Evolutionary conservation across 2,113 vertebrate genomes (phyloP), one percentile per base, ranked within the genome.

Genomic region (Spea multiplicata): DNA sequence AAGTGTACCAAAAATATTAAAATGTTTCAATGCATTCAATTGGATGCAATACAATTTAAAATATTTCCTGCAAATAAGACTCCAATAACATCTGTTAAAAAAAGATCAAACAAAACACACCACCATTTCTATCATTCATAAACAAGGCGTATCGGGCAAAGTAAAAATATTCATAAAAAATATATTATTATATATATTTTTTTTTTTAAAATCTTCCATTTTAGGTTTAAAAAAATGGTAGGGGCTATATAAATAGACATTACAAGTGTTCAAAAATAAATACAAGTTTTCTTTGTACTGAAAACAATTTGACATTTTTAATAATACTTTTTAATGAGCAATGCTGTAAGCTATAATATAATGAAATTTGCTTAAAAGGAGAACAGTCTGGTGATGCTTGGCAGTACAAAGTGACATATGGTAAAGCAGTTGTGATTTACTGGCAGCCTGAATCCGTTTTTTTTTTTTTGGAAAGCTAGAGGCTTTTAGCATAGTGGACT

Each of bases 341-440:
- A 89, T 88, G 90, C 93, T 95, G 84, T 89, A 89, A 95, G 93
- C 93, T 89, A 92, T 93, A 89, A 88, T 91, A 90, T 94, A 95
- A 95, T 95, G 92, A 94, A 95, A 96, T 95, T 94, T 95, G 92
- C 91, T 94, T 92, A 87, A 90, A 92, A 93, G 94, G 92, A 88
- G 93, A 94, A 89, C 92, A 93, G 91, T 86, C 93, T 92, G 89
- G 91, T 89, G 88, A 90, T 88, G 87, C 91, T 96, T 97, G 95
- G 95, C 95, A 96, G 93, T 90, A 92, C 49, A 83, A 85, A 76
- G 83, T 87, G 93, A 90, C 95, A 97, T 97, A 97, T 97, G 96
- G 95, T 88, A 86, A 92, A 94, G 92, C 96, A 98, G 95, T 94
- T 96, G 93, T 91, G 91, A 91, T 91, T 91, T 91, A 87, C 90